Evolutionary conservation across 2,888 invertebrate genomes (phyloP).

Genomic region (Campoletis raptor): DNA sequence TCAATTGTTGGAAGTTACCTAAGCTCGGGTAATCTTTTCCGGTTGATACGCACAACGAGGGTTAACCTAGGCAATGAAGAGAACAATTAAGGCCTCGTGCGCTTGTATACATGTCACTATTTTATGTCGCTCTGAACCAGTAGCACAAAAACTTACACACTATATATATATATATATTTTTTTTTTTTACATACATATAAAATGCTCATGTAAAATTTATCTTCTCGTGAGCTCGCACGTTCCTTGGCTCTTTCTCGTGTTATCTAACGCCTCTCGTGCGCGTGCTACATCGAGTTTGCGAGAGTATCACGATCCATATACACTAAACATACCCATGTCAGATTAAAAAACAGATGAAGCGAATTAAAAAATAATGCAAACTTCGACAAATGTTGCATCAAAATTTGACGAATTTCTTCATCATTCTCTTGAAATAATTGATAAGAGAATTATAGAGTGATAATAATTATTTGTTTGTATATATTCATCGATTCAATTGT

Average conservation of each 20-base stretch:
- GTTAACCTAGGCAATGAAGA: slow-evolving; percentile 74
- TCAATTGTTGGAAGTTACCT: slow-evolving; percentile 32
- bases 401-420: not conserved
- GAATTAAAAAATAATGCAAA: slow-evolving; percentile 1
- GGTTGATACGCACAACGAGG: slow-evolving; percentile 64
- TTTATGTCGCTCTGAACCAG: slow-evolving; percentile 22
- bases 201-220: slow-evolving; percentile 28
- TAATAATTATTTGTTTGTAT: not conserved
- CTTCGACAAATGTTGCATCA: not conserved
- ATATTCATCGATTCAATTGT: too few relatives aligned
- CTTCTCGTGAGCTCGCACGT: slow-evolving; percentile 32
- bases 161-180: not conserved
- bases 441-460: not conserved
- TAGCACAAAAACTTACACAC: not conserved
- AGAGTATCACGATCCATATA: slow-evolving; percentile 23
- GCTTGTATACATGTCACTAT: slow-evolving; percentile 32
- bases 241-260: slow-evolving; percentile 17
- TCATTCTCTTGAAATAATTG: not conserved
- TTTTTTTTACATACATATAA: slow-evolving; percentile 1
- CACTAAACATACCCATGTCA: not conserved
- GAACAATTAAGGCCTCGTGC: slow-evolving; percentile 73
- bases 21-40: slow-evolving; percentile 47
- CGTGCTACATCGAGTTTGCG: slow-evolving; percentile 26
- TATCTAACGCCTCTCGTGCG: slow-evolving; percentile 43
- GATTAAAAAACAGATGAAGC: slow-evolving; percentile 27